These are phyloP conservation scores for Microcebus tavaratra DNA, from an alignment of 2,113 vertebrate species.

Conservation along the genomic window DNA sequence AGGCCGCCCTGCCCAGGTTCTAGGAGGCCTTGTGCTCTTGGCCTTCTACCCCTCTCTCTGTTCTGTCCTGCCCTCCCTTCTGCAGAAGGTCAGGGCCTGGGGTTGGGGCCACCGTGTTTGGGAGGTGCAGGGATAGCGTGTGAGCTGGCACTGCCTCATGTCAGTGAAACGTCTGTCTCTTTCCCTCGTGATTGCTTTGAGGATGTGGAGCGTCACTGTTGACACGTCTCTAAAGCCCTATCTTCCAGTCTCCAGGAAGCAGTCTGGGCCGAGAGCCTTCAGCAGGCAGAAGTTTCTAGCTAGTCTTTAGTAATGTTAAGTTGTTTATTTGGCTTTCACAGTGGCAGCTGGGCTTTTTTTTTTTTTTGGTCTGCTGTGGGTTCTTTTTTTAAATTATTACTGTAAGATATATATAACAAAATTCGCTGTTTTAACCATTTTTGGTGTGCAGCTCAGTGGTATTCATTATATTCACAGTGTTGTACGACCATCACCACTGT, in stretches of 20 bases:
- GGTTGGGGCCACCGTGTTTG: neutral
- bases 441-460: neutral
- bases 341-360: neutral
- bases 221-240: fast-evolving
- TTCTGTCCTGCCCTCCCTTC: neutral
- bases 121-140: neutral
- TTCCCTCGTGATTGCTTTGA: no score
- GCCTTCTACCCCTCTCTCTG: neutral
- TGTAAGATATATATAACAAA: neutral
- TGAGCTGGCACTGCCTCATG: neutral
- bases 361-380: neutral
- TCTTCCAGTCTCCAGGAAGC: neutral
- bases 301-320: no score
- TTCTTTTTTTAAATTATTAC: neutral
- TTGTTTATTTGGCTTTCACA: neutral
- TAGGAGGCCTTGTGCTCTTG: neutral
- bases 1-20: no score
- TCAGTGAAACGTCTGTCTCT: fast-evolving
- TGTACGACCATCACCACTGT: no score
- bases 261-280: neutral
- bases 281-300: neutral
- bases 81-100: neutral
- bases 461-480: neutral
- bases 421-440: neutral
- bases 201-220: fast-evolving